These are phyloP conservation scores for Protodeltote pygarga DNA, from an alignment of 2,888 invertebrate species.

Conservation along the genomic window DNA sequence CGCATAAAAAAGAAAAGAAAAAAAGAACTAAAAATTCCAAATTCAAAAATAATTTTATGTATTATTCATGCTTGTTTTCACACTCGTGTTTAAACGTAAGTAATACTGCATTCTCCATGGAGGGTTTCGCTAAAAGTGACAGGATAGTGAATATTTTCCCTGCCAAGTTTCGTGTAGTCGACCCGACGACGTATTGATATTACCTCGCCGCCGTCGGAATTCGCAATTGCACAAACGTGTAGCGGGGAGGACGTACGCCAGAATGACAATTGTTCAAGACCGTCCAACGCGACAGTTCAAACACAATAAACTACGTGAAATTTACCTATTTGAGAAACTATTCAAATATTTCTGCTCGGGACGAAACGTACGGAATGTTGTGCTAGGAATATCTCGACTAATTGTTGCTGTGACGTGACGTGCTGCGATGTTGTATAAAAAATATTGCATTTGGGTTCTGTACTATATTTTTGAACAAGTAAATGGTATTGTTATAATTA, in stretches of 20 bases:
- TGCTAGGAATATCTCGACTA: constrained; percentile 37
- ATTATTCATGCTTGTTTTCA: constrained; percentile 7
- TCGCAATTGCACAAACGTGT: constrained; percentile 59
- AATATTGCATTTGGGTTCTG: constrained; percentile 3
- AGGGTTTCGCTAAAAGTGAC: constrained; percentile 32
- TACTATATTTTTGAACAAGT: no score
- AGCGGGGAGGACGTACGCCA: constrained; percentile 41
- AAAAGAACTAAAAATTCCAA: neutral
- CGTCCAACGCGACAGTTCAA: constrained; percentile 51
- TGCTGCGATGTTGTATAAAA: constrained; percentile 23
- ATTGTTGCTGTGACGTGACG: constrained; percentile 17
- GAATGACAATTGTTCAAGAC: constrained; percentile 59
- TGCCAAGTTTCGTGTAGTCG: constrained; percentile 44
- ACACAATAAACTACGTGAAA: constrained; percentile 58
- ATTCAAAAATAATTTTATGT: constrained; percentile 1
- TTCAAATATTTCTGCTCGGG: constrained; percentile 35
- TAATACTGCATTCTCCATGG: constrained; percentile 26
- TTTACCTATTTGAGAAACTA: constrained; percentile 49
- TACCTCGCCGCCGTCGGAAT: constrained; percentile 57
- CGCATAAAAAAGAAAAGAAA: neutral
- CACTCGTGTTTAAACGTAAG: constrained; percentile 16
- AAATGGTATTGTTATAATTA: no score
- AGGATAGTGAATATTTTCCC: constrained; percentile 44
- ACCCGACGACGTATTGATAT: constrained; percentile 60
- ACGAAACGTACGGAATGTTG: constrained; percentile 30